Conservation (phyloP, 2,113 vertebrate species). For the Panthera leo region DNA sequence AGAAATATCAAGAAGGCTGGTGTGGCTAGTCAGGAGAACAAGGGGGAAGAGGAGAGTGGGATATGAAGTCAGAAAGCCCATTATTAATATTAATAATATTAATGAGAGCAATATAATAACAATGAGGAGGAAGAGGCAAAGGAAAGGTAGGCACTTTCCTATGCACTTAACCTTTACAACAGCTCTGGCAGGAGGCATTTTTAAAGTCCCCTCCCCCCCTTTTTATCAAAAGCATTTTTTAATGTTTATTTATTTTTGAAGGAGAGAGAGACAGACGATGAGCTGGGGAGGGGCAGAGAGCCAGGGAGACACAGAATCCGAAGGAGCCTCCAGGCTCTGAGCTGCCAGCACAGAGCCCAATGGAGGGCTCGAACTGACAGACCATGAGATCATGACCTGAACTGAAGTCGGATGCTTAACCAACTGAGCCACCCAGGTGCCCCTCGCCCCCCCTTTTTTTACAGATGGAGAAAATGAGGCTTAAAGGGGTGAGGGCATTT, state of each 20-base stretch:
- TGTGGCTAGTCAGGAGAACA: not conserved
- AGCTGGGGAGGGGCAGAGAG: too few relatives aligned
- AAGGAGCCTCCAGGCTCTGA: too few relatives aligned
- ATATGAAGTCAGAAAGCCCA: not conserved
- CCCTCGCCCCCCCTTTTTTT: not conserved
- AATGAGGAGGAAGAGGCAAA: not conserved
- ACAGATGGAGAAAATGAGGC: not conserved
- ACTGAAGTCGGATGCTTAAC: too few relatives aligned
- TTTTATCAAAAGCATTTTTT: too few relatives aligned
- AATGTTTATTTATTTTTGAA: too few relatives aligned
- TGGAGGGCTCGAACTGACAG: too few relatives aligned
- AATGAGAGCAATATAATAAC: not conserved
- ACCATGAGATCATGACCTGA: too few relatives aligned
- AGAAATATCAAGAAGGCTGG: not conserved
- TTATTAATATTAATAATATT: not conserved
- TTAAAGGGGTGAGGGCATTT: not conserved
- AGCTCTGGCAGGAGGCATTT: not conserved
- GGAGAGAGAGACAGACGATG: too few relatives aligned
- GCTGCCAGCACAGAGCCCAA: too few relatives aligned
- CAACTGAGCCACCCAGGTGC: too few relatives aligned
- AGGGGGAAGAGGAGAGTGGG: not conserved
- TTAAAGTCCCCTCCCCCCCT: not conserved
- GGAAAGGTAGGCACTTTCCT: not conserved
- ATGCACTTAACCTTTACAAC: not conserved
- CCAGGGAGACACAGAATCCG: too few relatives aligned